Evolutionary conservation across 1,140 invertebrate species (phyloP), one percentile per base, ranked within the genome.

Genomic region (Oryzaephilus surinamensis): DNA sequence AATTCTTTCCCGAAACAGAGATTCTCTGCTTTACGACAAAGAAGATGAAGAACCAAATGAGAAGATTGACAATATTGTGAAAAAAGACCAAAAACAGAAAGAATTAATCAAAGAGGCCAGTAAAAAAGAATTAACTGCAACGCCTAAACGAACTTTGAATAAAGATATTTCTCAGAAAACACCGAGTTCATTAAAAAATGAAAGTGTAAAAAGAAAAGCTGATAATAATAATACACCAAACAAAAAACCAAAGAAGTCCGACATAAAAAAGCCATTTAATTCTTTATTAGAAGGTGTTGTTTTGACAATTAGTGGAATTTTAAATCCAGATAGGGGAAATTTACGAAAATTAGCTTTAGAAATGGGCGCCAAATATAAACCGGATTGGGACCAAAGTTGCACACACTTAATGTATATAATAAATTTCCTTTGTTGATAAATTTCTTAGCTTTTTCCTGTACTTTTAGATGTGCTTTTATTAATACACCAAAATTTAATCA

Each of bases 401-500:
- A 90, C 86, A 6, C 87, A 91, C 66, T 73, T 92, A 33, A 69
- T 92, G 83, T 89, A 70, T 71, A 10, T 35, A 1, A 7, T 10
- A 35, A 21, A 13, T 28, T 34, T 33, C 6, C 11, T 26, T 11
- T 17, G 32, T 18, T 30, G 8, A 2, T 33, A 18, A 13, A 19
- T 30, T 13, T 30, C 15, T 38, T 27, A 3, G 14, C 6, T 11
- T 21, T 23, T 10, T 23, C 11, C 37, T 42, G 21, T 3, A 29
- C 34, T 64, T 64, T 19, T 51, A 89, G 85, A 30, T 92, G 88
- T 70, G 88, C 88, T 11, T 91, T 90, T 68, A 59, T 72, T 3
- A 90, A 91, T 57, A 93, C 89, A 15, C 89, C 88, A 8, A 93
- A 93, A 60, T 86, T 81, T 56, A 71, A 74, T 34, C 72, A 84